Base-by-base conservation (phyloP, 2,113 vertebrate species). In the Gambusia affinis region DNA sequence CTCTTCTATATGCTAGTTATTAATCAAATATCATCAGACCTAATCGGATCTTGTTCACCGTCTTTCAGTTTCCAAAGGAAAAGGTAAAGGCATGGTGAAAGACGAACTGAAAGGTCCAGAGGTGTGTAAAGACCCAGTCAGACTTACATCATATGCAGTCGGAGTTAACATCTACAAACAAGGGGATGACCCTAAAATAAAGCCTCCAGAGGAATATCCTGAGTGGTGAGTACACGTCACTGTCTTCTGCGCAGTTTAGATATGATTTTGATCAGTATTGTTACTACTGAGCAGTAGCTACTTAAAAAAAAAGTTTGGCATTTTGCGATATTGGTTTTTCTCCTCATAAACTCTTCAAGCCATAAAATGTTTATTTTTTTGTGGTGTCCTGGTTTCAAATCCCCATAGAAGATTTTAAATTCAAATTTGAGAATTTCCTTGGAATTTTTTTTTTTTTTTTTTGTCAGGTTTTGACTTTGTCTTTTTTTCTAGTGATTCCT, bases 141-240 rank as follows among this genome's bases (percentile, higher is more conserved):
- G 44, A 84, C 95, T 99, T 5, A 90, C 95, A 35, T 91, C 95
- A 0, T 68, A 97, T 0, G 96, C 97, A 77, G 94, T 98, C 73
- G 97, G 98, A 0, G 95, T 93, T 29, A 99, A 97, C 69, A 95
- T 98, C 83, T 95, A 94, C 72, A 97, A 97, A 80, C 91, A 96
- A 6, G 96, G 97, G 11, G 94, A 94, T 0, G 97, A 98, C 31
- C 96, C 98, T 65, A 83, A 80, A 37, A 89, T 99, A 73, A 96
- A 95, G 82, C 85, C 95, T 0, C 88, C 89, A 0, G 87, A 94
- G 0, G 95, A 98, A 66, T 99, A 99, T 77, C 97, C 98, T 0
- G 95, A 95, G 65, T 99, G 98, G 98, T 99, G 82, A 89, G 95
- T 76, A 19, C 12, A 12, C 57, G 2, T 72, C 19, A 61, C 6